Evolutionary conservation across 2,113 vertebrate species (phyloP).

Genomic region (Vicugna pacos): DNA sequence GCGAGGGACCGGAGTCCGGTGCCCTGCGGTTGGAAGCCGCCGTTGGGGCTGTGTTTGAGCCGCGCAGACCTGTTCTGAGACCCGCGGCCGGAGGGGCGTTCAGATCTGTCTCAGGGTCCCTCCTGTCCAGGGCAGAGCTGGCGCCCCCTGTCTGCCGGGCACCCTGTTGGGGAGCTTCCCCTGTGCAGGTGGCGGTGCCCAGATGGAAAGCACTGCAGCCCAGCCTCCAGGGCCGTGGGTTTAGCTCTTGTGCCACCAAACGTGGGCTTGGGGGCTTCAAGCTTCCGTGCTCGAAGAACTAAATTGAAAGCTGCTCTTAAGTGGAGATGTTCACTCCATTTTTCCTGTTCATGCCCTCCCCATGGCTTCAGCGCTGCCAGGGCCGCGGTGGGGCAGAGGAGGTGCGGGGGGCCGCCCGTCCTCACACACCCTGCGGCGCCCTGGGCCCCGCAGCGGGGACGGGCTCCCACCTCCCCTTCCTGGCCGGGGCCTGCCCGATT

Average conservation of each 20-base stretch:
- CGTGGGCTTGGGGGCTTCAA: fast-evolving
- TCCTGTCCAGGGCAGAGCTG: background rate
- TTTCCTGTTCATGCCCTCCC: background rate
- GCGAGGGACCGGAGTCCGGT: background rate
- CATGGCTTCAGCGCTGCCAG: fast-evolving
- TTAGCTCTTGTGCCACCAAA: background rate
- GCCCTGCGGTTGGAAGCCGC: background rate
- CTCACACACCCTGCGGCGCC: background rate
- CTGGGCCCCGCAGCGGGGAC: background rate
- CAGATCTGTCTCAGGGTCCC: background rate
- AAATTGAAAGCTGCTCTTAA: fast-evolving
- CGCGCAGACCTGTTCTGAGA: background rate
- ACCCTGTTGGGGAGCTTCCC: background rate
- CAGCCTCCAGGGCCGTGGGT: background rate
- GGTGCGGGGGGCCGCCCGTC: background rate
- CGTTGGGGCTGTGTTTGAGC: background rate
- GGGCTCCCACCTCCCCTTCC: constrained; percentile 57
- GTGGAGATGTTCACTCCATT: fast-evolving
- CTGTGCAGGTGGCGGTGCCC: background rate
- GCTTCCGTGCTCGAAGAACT: background rate
- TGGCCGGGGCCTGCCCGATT: constrained; percentile 56
- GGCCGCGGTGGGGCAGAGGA: background rate
- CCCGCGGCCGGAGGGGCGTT: fast-evolving
- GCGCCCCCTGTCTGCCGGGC: fast-evolving
- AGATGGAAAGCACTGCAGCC: background rate